Conservation (phyloP, 1,140 invertebrate species). For the Branchinecta lindahli region DNA sequence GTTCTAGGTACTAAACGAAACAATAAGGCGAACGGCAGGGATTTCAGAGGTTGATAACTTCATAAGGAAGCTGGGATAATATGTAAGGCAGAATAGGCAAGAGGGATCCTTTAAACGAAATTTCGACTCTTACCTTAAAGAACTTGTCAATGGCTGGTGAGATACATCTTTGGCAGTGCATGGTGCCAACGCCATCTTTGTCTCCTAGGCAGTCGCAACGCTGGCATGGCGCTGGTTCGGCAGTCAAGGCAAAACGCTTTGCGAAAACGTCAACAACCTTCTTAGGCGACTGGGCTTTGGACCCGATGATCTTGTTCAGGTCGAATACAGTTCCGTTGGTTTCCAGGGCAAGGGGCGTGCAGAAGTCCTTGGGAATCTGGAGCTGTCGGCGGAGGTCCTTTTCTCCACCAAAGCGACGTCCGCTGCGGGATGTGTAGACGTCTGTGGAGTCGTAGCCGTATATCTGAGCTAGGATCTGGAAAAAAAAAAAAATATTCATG, state of each 20-base stretch:
- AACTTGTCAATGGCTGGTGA: slow-evolving; percentile 22
- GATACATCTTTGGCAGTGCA: slow-evolving; percentile 29
- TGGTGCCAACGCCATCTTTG: slow-evolving; percentile 30
- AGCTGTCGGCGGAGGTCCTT: slow-evolving; percentile 30
- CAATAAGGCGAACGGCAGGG: no score
- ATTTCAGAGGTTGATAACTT: no score
- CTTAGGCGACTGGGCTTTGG: slow-evolving; percentile 25
- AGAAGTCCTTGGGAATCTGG: slow-evolving; percentile 33
- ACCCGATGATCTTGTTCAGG: slow-evolving; percentile 18
- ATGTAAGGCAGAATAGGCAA: slow-evolving; percentile 30
- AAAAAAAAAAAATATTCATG: slow-evolving; percentile 14
- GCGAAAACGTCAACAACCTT: slow-evolving; percentile 33
- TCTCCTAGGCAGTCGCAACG: slow-evolving; percentile 35
- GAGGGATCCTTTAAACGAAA: neutral
- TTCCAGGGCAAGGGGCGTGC: slow-evolving; percentile 34
- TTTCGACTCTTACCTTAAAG: slow-evolving; percentile 17
- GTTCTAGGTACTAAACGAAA: no score
- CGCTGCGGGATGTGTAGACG: slow-evolving; percentile 31
- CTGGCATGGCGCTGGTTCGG: slow-evolving; percentile 31
- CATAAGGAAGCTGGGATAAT: no score
- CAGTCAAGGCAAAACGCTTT: slow-evolving; percentile 29
- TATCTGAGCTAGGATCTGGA: slow-evolving; percentile 14
- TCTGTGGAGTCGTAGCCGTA: slow-evolving; percentile 33
- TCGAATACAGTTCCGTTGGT: slow-evolving; percentile 36
- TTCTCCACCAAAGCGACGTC: slow-evolving; percentile 27